Conservation (phyloP, 2,797 vertebrate genomes). For the Lacerta bilineata region DNA sequence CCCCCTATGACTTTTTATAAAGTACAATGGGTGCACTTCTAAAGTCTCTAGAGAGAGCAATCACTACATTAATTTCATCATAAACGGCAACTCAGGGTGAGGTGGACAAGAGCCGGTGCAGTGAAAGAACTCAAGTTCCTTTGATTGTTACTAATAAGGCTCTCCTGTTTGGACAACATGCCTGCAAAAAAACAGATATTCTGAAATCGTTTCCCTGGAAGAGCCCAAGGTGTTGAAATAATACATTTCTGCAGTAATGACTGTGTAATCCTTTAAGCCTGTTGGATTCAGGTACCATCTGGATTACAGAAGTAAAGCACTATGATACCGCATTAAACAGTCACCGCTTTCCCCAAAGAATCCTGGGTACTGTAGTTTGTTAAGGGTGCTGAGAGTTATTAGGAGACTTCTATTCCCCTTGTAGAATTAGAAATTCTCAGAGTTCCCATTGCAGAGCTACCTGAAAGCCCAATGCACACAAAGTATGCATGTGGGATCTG, state of each 20-base stretch:
- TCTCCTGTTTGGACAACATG: conserved; percentile 36
- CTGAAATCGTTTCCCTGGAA: conserved; percentile 41
- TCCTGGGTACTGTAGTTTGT: too few relatives aligned
- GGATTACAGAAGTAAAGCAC: too few relatives aligned
- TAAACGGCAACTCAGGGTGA: conserved; percentile 46
- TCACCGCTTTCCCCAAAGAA: too few relatives aligned
- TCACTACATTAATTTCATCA: conserved; percentile 56
- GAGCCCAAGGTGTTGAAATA: fast-evolving
- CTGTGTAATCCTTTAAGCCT: not conserved
- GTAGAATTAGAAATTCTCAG: too few relatives aligned
- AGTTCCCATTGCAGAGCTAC: not conserved
- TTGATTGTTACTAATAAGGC: conserved; percentile 36
- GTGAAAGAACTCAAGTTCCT: conserved; percentile 41
- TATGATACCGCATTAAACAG: too few relatives aligned
- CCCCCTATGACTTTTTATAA: conserved; percentile 52
- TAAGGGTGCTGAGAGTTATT: too few relatives aligned
- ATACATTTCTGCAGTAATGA: conserved; percentile 33
- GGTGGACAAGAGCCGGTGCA: not conserved
- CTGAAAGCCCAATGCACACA: not conserved
- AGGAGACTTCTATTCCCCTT: too few relatives aligned
- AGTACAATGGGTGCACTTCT: conserved; percentile 40
- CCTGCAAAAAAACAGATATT: not conserved
- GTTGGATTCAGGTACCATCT: not conserved
- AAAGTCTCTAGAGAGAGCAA: conserved; percentile 56
- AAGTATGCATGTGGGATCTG: not conserved